Base-by-base conservation (phyloP, 2,888 invertebrate species). In the Folsomia candida region DNA sequence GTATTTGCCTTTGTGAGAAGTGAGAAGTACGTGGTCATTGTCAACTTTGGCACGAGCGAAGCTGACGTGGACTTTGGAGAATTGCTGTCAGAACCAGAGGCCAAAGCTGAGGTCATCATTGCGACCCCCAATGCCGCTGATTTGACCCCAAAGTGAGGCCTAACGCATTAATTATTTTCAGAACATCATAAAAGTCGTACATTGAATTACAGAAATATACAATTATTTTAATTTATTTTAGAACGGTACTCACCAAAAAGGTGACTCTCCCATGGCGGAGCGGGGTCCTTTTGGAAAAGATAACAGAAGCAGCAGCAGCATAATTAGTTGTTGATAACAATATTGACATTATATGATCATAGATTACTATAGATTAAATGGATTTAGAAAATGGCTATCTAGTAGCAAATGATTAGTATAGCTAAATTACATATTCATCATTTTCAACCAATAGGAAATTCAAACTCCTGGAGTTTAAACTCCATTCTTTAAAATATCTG, bases 41-140 rank as follows among this genome's bases (percentile, higher is more conserved):
- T 64, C 4, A 71, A 71, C 26, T 68, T 71, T 28, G 71, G 71
- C 1, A 18, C 58, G 1, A n/a, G 51, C 3, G 54, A 65, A 1
- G 54, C 57, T 20, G n/a, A 4, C 0, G 20, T 63, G 18, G 29
- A 54, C 22, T 64, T 71, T 26, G 22, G 22, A 9, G 62, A 28
- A 14, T 57, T 68, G 18, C 27, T 37, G 24, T 60, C 28, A 6
- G 27, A 20, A 9, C n/a, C 18, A 14, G 37, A 58, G 2, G 29
- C 60, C 14, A 54, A 61, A 28, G 67, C 67, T 1, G 20, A 20
- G 1, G 59, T 71, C 2, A n/a, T 65, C 18, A 59, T 51, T 25
- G 65, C 63, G 14, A 68, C 71, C 26, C 68, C 68, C 1, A 71
- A 71, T 18, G 51, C 51, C 18, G 27, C 1, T 2, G 24, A 25